Evolutionary conservation across 2,797 vertebrate genomes (phyloP).

Genomic region (Sibirionetta formosa): DNA sequence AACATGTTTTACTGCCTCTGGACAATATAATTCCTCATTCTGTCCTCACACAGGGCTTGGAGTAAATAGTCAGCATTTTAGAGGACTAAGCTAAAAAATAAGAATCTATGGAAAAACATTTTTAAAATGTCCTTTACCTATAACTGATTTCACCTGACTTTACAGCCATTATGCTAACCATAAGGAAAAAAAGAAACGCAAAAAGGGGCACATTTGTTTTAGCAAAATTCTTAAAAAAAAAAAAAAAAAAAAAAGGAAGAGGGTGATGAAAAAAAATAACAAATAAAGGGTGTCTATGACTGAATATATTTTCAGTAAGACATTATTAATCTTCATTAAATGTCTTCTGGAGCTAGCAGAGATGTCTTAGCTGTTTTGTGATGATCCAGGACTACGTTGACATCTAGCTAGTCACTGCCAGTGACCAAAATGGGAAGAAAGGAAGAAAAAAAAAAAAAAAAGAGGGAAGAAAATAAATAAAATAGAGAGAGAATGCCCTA

Average conservation of each 20-base stretch:
- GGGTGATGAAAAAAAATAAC: neutral
- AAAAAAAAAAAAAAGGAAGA: neutral
- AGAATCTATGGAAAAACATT: neutral
- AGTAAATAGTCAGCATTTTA: slow-evolving; percentile 45
- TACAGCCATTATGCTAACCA: neutral
- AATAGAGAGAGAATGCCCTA: neutral
- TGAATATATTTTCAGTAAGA: slow-evolving; percentile 62
- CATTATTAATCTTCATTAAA: slow-evolving; percentile 77
- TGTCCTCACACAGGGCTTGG: slow-evolving; percentile 9
- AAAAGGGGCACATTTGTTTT: neutral
- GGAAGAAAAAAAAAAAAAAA: neutral
- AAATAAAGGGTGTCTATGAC: slow-evolving; percentile 34
- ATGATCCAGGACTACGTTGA: slow-evolving; percentile 63
- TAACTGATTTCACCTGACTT: slow-evolving; percentile 34
- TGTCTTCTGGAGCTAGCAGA: slow-evolving; percentile 68
- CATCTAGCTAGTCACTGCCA: slow-evolving; percentile 1
- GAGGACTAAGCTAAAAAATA: slow-evolving; percentile 7
- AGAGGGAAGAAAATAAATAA: neutral
- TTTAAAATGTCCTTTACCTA: neutral
- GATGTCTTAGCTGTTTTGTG: slow-evolving; percentile 66
- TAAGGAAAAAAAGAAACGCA: slow-evolving; percentile 6
- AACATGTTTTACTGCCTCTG: slow-evolving; percentile 71
- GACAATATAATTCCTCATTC: slow-evolving; percentile 55
- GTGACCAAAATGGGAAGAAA: neutral
- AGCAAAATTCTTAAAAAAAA: neutral